These are phyloP conservation scores for Meteorus sp. DNA, from an alignment of 1,140 invertebrate species.

Conservation along the genomic window DNA sequence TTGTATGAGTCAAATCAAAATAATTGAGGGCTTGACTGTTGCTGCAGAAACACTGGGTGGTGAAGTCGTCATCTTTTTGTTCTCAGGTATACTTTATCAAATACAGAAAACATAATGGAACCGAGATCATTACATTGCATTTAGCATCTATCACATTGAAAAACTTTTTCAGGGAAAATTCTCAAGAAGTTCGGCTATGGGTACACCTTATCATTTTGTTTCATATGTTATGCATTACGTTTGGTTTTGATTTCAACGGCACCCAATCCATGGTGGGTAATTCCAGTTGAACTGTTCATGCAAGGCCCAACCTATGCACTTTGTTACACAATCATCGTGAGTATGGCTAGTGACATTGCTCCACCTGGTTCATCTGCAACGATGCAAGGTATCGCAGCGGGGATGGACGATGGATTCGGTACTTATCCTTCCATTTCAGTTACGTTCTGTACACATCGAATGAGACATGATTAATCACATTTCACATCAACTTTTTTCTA, in stretches of 20 bases:
- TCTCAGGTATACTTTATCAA: slow-evolving; percentile 46
- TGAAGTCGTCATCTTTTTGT: slow-evolving; percentile 73
- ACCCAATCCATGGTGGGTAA: slow-evolving; percentile 72
- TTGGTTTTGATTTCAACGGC: slow-evolving; percentile 71
- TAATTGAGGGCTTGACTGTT: slow-evolving; percentile 74
- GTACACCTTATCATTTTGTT: slow-evolving; percentile 71
- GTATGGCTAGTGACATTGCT: slow-evolving; percentile 73
- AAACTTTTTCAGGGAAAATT: slow-evolving; percentile 65
- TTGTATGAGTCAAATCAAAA: slow-evolving; percentile 68
- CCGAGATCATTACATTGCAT: background rate
- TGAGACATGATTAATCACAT: background rate
- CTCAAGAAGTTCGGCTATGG: slow-evolving; percentile 70
- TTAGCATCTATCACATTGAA: slow-evolving; percentile 3
- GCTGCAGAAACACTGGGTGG: slow-evolving; percentile 74
- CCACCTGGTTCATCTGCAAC: slow-evolving; percentile 79
- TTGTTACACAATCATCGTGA: slow-evolving; percentile 76
- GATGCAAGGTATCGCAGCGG: slow-evolving; percentile 79
- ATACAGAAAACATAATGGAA: too few species aligned
- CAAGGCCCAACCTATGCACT: slow-evolving; percentile 80
- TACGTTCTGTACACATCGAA: background rate
- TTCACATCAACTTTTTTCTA: slow-evolving; percentile 8
- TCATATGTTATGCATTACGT: slow-evolving; percentile 70
- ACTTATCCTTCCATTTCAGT: slow-evolving; percentile 10
- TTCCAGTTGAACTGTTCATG: slow-evolving; percentile 71
- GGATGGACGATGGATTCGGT: slow-evolving; percentile 81